Conservation (phyloP, 2,113 vertebrate genomes). For the Poecilia latipinna region DNA sequence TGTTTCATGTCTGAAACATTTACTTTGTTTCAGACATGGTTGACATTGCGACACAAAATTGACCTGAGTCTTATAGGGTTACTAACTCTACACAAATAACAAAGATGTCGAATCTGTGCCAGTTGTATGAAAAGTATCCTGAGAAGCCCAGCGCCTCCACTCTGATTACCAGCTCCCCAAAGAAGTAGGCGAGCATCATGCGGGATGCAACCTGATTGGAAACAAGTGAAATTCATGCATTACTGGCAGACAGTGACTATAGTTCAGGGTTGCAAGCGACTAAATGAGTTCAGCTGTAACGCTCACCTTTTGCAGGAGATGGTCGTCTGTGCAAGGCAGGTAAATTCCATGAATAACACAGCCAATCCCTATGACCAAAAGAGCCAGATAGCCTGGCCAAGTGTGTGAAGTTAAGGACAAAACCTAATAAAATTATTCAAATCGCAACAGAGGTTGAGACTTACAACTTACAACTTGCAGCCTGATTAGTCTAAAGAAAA, state of each 20-base stretch:
- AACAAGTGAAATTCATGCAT: neutral
- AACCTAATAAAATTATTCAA: neutral
- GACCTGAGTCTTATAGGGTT: neutral
- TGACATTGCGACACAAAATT: neutral
- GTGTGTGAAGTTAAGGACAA: neutral
- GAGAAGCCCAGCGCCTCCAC: neutral
- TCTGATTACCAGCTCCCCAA: neutral
- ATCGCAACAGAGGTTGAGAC: neutral
- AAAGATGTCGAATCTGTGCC: neutral
- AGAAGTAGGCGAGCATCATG: neutral
- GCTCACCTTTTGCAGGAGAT: neutral
- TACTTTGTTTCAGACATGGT: neutral
- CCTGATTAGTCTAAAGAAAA: neutral
- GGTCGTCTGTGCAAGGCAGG: neutral
- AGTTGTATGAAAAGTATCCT: neutral
- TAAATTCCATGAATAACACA: neutral
- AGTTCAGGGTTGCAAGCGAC: neutral
- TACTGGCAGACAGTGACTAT: neutral
- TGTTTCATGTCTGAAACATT: neutral
- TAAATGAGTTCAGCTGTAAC: neutral
- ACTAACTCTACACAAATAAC: neutral
- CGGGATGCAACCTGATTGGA: neutral
- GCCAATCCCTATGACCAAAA: neutral
- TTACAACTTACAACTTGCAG: neutral
- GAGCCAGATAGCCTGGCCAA: neutral